These are phyloP conservation scores for Rotaria macrura DNA, from an alignment of 2,888 invertebrate genomes.

Conservation along the genomic window DNA sequence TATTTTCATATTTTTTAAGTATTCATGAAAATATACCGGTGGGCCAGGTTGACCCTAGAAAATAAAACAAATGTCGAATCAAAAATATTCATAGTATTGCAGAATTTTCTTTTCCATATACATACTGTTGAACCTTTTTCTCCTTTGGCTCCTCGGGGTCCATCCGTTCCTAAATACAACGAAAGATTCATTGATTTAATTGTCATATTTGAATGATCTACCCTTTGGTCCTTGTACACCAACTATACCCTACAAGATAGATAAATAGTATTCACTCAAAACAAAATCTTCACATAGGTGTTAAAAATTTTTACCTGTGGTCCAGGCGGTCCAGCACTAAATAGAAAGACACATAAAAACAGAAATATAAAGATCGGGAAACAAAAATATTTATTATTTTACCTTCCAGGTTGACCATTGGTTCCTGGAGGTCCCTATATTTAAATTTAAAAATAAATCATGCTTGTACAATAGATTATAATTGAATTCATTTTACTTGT, in stretches of 20 bases:
- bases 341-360: neutral
- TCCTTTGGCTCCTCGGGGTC: neutral
- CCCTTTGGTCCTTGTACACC: neutral
- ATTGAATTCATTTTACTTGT: neutral
- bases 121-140: neutral
- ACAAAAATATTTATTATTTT: neutral
- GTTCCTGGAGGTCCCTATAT: neutral
- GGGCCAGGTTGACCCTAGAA: neutral
- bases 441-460: neutral
- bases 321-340: neutral
- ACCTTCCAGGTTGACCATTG: neutral
- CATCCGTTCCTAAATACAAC: neutral
- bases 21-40: neutral
- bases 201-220: neutral
- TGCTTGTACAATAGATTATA: neutral
- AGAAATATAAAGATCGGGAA: neutral
- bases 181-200: neutral
- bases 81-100: neutral
- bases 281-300: neutral
- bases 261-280: neutral
- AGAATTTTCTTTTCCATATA: neutral
- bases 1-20: neutral
- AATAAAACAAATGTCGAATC: neutral
- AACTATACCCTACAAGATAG: neutral
- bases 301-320: neutral